Conservation (phyloP, 2,113 vertebrate genomes). For the Notarius quadriscutis region DNA sequence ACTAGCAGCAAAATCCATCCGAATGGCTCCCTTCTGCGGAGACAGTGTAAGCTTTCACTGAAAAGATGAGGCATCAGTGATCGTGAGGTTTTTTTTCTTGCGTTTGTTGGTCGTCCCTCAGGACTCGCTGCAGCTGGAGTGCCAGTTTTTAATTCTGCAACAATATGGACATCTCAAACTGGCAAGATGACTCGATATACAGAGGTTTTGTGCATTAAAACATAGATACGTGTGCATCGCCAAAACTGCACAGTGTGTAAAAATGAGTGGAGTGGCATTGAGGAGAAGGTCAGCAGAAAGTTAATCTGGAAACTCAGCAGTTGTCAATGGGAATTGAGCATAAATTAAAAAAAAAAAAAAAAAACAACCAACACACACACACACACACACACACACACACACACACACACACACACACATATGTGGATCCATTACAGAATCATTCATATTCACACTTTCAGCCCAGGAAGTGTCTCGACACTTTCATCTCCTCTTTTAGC, state of each 20-base stretch:
- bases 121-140: conserved; percentile 24
- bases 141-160: conserved; percentile 14
- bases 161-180: neutral
- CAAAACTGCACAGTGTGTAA: neutral
- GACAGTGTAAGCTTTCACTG: conserved; percentile 18
- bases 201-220: neutral
- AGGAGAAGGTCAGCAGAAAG: neutral
- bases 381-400: too few relatives aligned
- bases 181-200: neutral
- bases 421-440: neutral
- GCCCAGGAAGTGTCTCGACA: neutral
- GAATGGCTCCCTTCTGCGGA: conserved; percentile 27
- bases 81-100: conserved; percentile 2
- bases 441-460: neutral
- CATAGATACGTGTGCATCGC: neutral
- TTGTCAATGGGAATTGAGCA: neutral
- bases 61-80: conserved; percentile 14
- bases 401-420: too few relatives aligned
- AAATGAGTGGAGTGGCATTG: neutral
- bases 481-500: neutral
- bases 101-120: conserved; percentile 5
- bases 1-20: conserved; percentile 41
- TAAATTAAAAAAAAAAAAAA: neutral
- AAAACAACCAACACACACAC: too few relatives aligned
- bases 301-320: neutral